Conservation (phyloP, 2,113 vertebrate genomes). For the Rhynchopsitta pachyrhyncha region DNA sequence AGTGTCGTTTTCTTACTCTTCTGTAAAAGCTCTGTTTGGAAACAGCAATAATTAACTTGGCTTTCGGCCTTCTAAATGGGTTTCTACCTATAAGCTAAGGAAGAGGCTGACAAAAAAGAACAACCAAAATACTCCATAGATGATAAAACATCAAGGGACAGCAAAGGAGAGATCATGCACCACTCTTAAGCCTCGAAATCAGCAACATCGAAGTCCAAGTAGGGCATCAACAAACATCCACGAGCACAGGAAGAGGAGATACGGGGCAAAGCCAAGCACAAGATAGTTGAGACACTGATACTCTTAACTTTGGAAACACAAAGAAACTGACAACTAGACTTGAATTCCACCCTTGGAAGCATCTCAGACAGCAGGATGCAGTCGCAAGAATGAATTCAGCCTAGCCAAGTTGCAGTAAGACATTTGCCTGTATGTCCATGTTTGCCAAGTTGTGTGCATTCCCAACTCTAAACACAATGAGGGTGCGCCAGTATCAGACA, state of each 20-base stretch:
- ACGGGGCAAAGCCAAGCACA: neutral
- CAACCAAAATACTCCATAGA: constrained; percentile 10
- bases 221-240: constrained; percentile 26
- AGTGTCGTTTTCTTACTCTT: neutral
- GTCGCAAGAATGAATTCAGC: neutral
- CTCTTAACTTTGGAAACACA: neutral
- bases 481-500: neutral
- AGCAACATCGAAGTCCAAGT: neutral
- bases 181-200: neutral
- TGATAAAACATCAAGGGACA: constrained; percentile 41
- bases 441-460: accelerated
- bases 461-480: neutral
- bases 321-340: neutral
- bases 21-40: neutral
- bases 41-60: neutral
- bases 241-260: neutral
- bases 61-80: neutral
- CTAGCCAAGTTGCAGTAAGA: neutral
- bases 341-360: neutral
- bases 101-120: constrained; percentile 29
- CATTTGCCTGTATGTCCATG: accelerated
- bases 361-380: neutral
- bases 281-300: neutral
- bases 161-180: neutral
- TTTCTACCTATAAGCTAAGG: constrained; percentile 27